Base-by-base conservation (phyloP, 1,140 invertebrate genomes). In the Bombus turneri region DNA sequence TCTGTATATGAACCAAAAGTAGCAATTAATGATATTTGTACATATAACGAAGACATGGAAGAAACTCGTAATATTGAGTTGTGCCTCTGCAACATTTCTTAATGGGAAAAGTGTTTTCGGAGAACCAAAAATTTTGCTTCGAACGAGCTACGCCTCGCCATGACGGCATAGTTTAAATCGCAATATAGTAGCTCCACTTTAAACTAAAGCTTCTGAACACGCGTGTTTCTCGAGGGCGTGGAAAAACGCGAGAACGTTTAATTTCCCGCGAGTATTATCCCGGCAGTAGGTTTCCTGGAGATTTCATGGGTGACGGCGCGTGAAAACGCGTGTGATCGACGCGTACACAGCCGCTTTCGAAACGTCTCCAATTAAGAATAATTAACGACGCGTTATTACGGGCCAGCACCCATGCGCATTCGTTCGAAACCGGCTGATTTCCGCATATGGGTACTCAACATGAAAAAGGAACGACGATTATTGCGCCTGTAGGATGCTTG, bases 401-500 rank as follows among this genome's bases (percentile, higher is more conserved):
- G 64, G 75, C 83, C 64, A 86, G 85, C 87, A 64, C 37, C 59
- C 81, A 47, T 53, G 57, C 57, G 53, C 77, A 28, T 82, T 82
- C 81, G 47, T 75, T 82, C 66, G 47, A 43, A 86, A 78, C 71
- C 82, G 73, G 43, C 74, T 73, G 76, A 74, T 66, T 77, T 72
- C 74, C 84, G 64, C 59, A 88, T 89, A 89, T 86, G 88, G 88
- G 88, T 89, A 87, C 68, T 89, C 88, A 89, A 74, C 87, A 88
- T 89, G 81, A 86, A 41, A 78, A 62, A 77, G 73, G 53, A 77
- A 78, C 62, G 66, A 13, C 72, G 79, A 81, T 81, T 80, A 78
- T 66, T 75, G 57, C 83, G 64, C 76, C 78, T 53, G 75, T 72
- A 71, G 68, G 82, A 80, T 72, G 83, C 64, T 62, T 76, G 43